These are phyloP conservation scores for Paratilapia polleni DNA, from an alignment of 2,113 vertebrate species.

Conservation along the genomic window DNA sequence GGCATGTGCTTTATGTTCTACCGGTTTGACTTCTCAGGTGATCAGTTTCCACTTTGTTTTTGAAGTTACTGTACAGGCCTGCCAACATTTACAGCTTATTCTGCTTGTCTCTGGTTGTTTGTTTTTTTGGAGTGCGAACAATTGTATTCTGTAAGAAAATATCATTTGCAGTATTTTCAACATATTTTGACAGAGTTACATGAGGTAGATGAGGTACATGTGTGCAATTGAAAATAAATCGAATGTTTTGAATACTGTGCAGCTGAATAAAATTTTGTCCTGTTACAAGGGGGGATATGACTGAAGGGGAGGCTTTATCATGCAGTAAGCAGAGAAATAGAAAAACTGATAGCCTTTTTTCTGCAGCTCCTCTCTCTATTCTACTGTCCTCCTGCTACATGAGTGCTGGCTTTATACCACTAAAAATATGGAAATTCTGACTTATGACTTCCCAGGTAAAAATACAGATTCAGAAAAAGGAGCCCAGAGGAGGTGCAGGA, in stretches of 20 bases:
- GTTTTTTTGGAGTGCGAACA: constrained; percentile 8
- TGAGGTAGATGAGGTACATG: not conserved
- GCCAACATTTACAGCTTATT: not conserved
- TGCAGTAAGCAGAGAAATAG: not conserved
- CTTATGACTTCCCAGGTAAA: not conserved
- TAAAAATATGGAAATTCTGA: not conserved
- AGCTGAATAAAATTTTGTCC: not conserved
- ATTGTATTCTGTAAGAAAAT: not conserved
- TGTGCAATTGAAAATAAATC: not conserved
- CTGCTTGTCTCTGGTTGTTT: not conserved
- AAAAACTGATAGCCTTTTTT: not conserved
- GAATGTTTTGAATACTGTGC: not conserved
- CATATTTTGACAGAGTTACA: not conserved
- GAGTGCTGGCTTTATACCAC: not conserved
- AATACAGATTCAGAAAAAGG: too few species aligned
- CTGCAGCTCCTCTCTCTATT: not conserved
- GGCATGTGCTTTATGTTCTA: too few species aligned
- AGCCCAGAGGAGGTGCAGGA: too few species aligned
- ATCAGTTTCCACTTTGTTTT: not conserved
- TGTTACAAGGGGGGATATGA: not conserved
- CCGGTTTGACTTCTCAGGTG: not conserved
- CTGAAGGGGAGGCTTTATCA: not conserved
- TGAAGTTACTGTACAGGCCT: not conserved
- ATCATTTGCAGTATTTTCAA: not conserved
- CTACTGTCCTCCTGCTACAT: not conserved